These are phyloP conservation scores for Varanus salvator DNA, from an alignment of 2,113 vertebrate species.

Conservation along the genomic window DNA sequence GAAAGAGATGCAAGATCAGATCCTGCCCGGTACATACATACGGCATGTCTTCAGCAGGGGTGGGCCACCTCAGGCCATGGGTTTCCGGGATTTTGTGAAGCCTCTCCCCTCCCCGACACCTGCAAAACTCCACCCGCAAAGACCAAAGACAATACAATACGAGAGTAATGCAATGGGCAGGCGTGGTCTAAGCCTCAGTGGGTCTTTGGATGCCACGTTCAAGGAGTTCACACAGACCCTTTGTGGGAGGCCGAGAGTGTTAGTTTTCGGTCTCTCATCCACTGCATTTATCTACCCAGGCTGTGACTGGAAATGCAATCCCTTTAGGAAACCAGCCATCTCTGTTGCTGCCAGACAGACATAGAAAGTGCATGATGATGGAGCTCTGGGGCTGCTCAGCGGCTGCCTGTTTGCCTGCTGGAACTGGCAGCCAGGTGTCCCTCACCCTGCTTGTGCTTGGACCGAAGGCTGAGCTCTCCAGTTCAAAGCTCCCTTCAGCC, in stretches of 20 bases:
- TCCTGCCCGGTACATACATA: neutral
- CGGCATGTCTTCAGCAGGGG: too few relatives aligned
- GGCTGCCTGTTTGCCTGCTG: neutral
- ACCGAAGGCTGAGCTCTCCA: neutral
- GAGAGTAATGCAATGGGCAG: neutral
- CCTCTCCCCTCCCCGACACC: too few relatives aligned
- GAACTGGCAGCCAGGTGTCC: neutral
- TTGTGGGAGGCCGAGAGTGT: neutral
- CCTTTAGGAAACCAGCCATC: conserved; percentile 58
- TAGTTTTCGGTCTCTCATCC: neutral
- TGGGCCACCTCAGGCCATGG: too few relatives aligned
- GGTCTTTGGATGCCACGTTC: neutral
- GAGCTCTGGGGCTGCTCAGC: neutral
- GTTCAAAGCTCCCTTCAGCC: neutral
- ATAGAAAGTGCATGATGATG: conserved; percentile 50
- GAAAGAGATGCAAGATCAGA: neutral
- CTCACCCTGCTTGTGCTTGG: neutral
- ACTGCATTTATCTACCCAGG: neutral
- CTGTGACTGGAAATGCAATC: conserved; percentile 71
- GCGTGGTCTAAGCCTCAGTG: too few relatives aligned
- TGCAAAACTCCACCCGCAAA: too few relatives aligned
- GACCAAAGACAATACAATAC: neutral
- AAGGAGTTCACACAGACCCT: neutral
- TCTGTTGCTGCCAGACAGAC: conserved; percentile 47
- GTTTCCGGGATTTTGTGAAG: too few relatives aligned